These are phyloP conservation scores for Peromyscus maniculatus DNA, from an alignment of 2,113 vertebrate species.

Conservation along the genomic window DNA sequence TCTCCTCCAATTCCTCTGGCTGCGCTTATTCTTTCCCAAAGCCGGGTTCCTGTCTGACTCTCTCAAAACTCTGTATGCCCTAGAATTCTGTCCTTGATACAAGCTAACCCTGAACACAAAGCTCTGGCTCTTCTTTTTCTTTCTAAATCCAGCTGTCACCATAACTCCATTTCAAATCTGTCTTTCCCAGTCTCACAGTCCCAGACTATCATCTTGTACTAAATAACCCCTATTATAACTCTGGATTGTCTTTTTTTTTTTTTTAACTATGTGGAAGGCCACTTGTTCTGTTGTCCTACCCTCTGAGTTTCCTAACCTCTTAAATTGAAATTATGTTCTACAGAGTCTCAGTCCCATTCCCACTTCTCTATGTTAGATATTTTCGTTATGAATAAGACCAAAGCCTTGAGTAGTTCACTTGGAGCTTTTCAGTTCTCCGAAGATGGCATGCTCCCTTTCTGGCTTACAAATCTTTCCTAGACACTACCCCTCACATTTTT, in stretches of 20 bases:
- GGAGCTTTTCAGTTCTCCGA: neutral
- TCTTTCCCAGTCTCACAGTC: neutral
- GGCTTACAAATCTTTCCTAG: neutral
- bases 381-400: neutral
- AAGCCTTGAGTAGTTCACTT: neutral
- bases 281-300: neutral
- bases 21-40: neutral
- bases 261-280: neutral
- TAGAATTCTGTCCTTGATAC: neutral
- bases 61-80: neutral
- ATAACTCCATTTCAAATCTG: neutral
- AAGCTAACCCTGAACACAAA: conserved; percentile 2
- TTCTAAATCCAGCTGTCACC: neutral
- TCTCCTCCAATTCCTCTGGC: neutral
- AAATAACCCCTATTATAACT: neutral
- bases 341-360: neutral
- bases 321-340: neutral
- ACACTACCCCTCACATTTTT: neutral
- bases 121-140: neutral
- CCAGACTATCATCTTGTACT: neutral
- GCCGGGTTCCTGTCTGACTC: neutral
- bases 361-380: neutral
- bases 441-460: neutral
- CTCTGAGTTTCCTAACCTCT: neutral
- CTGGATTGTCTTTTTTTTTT: neutral